Evolutionary conservation across 2,797 vertebrate genomes (phyloP), one percentile per base, ranked within the genome.

Genomic region (Oceanodroma leucorhoa): DNA sequence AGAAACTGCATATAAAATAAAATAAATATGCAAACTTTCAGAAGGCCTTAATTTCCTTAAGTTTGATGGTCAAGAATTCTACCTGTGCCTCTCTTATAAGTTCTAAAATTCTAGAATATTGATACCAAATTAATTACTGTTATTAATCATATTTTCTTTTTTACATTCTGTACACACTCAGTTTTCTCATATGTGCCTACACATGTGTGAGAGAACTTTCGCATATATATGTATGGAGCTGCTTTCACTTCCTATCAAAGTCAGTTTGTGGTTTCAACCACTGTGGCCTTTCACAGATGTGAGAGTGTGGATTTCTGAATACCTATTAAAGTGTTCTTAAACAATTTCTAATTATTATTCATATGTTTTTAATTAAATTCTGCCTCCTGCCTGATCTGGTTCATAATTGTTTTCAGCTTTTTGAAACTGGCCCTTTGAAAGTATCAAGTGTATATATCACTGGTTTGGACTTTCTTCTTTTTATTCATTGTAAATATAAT

Each of bases 401-500:
- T 89, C 51, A 26, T 80, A 91, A 90, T 71, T 89, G 30, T 64
- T 94, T 94, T 87, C 79, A 86, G 76, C 36, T 77, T 87, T 89
- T 87, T 93, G 43, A 87, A 95, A 90, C 40, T 60, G 11, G 6
- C 9, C 32, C 79, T 91, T 91, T 85, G 91, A 91, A 96, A 70
- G 6, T 36, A 80, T 64, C 27, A 48, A 83, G 53, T 48, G 22
- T 14, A 38, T 70, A n/a, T 85, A 62, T 41, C 36, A 34, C 18
- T 85, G 14, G 5, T 83, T 82, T 85, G 36, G 51, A 62, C 26
- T 87, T 87, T 58, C 61, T 90, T 81, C 26, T 36, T 87, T 96
- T 53, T 70, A 92, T 73, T 70, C 5, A 83, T 45, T 80, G 26
- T n/a, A 80, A 85, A 83, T 83, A 83, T 51, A 87, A 89, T 64